These are phyloP conservation scores for Nebria brevicollis DNA, from an alignment of 2,888 invertebrate genomes.

Conservation along the genomic window DNA sequence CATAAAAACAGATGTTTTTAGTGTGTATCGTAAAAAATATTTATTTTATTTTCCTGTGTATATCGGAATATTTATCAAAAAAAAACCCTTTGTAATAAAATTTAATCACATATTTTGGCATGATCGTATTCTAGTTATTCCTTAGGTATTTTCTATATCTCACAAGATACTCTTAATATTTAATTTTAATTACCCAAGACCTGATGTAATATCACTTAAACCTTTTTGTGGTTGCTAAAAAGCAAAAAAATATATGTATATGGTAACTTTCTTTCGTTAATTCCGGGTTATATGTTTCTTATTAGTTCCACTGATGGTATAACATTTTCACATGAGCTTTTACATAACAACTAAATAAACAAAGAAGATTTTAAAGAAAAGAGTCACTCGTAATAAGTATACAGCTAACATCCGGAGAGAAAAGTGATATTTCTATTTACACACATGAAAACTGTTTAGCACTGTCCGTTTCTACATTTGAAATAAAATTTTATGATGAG, in stretches of 20 bases:
- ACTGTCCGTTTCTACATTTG: neutral
- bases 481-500: neutral
- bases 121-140: neutral
- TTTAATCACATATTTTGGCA: neutral
- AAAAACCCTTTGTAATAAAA: too few species aligned
- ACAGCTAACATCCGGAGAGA: conserved; percentile 18
- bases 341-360: neutral
- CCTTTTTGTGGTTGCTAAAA: conserved; percentile 11
- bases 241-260: neutral
- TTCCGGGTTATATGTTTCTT: conserved; percentile 17
- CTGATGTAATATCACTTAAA: conserved; percentile 24
- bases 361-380: neutral
- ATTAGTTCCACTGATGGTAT: neutral
- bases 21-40: neutral
- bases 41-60: neutral
- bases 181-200: neutral
- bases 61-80: neutral
- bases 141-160: neutral
- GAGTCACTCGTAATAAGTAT: neutral
- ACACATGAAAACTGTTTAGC: neutral
- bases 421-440: neutral
- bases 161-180: neutral
- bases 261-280: conserved; percentile 20
- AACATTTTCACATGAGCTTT: neutral
- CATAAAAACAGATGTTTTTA: neutral